A percentile compares a stretch with the other conserved stretches of the same genome.
Evolutionary conservation across 1,140 invertebrate species (phyloP).

Genomic region (Harpegnathos saltator): DNA sequence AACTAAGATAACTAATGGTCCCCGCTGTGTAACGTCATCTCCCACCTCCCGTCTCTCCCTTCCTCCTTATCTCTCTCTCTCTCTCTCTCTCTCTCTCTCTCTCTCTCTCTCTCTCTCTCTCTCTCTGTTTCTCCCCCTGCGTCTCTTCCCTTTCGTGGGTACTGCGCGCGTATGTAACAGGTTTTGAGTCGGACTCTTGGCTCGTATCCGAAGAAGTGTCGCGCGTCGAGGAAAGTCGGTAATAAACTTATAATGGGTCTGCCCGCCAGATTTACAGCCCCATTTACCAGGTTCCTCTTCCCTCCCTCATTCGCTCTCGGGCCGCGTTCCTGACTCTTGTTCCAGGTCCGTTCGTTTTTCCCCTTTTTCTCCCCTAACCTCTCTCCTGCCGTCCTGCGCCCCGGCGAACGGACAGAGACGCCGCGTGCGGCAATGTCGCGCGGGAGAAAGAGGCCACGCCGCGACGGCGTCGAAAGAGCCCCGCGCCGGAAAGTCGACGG

Average conservation of each 20-base stretch:
- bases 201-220: slow-evolving; percentile 69
- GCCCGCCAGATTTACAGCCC: slow-evolving; percentile 75
- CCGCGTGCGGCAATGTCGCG: background rate
- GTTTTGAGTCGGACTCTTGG: slow-evolving; percentile 65
- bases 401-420: slow-evolving; percentile 25
- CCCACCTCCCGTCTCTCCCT: background rate
- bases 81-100: background rate
- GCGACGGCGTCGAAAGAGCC: slow-evolving; percentile 17
- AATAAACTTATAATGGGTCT: slow-evolving; percentile 80
- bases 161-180: slow-evolving; percentile 60
- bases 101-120: slow-evolving; percentile 12
- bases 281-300: slow-evolving; percentile 69
- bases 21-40: slow-evolving; percentile 6
- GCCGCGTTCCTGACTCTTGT: slow-evolving; percentile 54
- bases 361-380: slow-evolving; percentile 1
- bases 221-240: slow-evolving; percentile 73
- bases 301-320: slow-evolving; percentile 41
- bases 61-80: background rate
- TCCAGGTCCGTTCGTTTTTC: slow-evolving; percentile 44
- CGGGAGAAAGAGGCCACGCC: slow-evolving; percentile 20
- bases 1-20: slow-evolving; percentile 66
- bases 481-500: slow-evolving; percentile 62
- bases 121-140: slow-evolving; percentile 1
- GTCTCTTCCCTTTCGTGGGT: slow-evolving; percentile 1
- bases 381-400: too few species aligned